Evolutionary conservation across 2,888 invertebrate species (phyloP).

Genomic region (Plusia festucae): DNA sequence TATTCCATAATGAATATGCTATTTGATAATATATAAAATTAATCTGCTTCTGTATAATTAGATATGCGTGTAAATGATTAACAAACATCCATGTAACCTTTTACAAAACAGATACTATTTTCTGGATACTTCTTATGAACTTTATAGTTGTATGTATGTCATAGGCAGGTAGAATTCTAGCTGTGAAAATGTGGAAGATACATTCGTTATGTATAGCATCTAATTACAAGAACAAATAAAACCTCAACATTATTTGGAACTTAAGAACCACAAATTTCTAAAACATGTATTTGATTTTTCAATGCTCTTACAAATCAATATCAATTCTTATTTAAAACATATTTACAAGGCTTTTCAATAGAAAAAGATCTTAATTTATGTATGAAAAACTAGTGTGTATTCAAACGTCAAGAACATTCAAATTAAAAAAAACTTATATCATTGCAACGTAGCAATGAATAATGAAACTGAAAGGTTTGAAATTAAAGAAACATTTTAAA

Average conservation of each 20-base stretch:
- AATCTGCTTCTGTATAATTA: too few relatives aligned
- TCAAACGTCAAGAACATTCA: conserved; percentile 2
- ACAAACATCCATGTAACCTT: too few relatives aligned
- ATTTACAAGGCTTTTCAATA: background rate
- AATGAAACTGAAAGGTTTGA: conserved; percentile 46
- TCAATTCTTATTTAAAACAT: background rate
- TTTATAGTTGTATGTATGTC: too few relatives aligned
- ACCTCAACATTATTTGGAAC: too few relatives aligned
- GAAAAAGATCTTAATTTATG: background rate
- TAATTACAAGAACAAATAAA: background rate
- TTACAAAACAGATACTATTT: too few relatives aligned
- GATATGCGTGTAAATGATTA: too few relatives aligned
- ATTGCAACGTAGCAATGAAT: conserved; percentile 37
- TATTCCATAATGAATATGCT: too few relatives aligned
- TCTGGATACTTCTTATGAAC: too few relatives aligned
- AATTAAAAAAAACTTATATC: conserved; percentile 20
- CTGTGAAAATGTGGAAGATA: too few relatives aligned
- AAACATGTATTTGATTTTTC: background rate
- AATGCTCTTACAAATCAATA: background rate
- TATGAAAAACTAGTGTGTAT: background rate
- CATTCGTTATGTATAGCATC: too few relatives aligned
- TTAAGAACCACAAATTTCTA: background rate
- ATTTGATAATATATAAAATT: too few relatives aligned
- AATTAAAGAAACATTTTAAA: conserved; percentile 43
- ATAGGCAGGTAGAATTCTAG: too few relatives aligned